Base-by-base conservation (phyloP, 2,888 invertebrate species). In the Pristionchus arcanus region DNA sequence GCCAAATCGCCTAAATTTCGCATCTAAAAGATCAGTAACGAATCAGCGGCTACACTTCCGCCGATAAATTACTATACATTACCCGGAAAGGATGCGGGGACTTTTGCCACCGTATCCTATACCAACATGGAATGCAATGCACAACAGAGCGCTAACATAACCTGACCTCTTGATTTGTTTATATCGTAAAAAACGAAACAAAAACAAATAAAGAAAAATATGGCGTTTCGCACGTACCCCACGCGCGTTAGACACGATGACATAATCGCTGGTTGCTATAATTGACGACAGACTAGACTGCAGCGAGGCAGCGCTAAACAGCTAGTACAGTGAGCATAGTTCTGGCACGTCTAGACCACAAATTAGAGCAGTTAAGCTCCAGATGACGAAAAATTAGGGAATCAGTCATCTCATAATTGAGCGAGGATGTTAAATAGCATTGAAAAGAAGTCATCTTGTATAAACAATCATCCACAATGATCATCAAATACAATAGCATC, bases 201-300 rank as follows among this genome's bases (percentile, higher is more conserved):
- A 55, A 55, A 55, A 16, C 55, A 16, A 19, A 55, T 3, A 21
- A 63, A 3, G 25, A 63, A 66, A 66, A 28, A 28, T 28, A n/a
- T n/a, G n/a, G n/a, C 28, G 9, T 25, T 66, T 28, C n/a, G n/a
- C 66, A 66, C 66, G 66, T 66, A 66, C n/a, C 19, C 28, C n/a
- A 66, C 66, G 25, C 66, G 66, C 28, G 42, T 49, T 49, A 49
- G 42, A 49, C 42, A 49, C 42, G 42, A 49, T 49, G 9, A 49
- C 42, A 66, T 28, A 66, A 66, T 66, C n/a, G 66, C 9, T 19
- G 55, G 55, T 55, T 55, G 55, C 55, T 21, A 21, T 55, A 55
- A 55, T 55, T 55, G 66, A 66, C 34, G 68, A 16, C 68, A 63
- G 34, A 71, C 68, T 71, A 71, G 68, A 71, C 68, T 28, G 68